phyloP scores from a whole-genome alignment of 1,140 invertebrate genomes.

The Macrosteles quadrilineatus region DNA sequence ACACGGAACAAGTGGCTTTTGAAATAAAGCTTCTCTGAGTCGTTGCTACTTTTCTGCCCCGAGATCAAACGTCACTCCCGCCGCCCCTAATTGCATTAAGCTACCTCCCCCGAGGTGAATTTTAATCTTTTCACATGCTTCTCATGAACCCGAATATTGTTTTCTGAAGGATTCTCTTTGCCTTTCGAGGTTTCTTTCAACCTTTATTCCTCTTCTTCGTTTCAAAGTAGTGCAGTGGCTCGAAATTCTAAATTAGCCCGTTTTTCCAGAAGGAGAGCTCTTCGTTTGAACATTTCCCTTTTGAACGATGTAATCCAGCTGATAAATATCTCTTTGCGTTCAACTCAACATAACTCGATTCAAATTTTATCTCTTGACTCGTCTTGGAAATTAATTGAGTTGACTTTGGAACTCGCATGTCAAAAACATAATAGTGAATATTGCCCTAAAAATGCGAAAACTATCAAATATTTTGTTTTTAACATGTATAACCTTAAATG shows the following conservation, averaged over 20 bases:
- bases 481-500: too few relatives aligned
- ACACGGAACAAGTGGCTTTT: slow-evolving; percentile 14
- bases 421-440: too few relatives aligned
- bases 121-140: slow-evolving; percentile 14
- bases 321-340: slow-evolving; percentile 11
- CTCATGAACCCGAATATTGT: slow-evolving; percentile 14
- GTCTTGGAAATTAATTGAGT: too few relatives aligned
- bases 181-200: neutral
- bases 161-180: slow-evolving; percentile 11
- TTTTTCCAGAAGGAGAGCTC: neutral
- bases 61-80: slow-evolving; percentile 5
- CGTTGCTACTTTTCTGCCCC: slow-evolving; percentile 10
- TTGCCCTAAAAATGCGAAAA: too few relatives aligned
- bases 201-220: neutral
- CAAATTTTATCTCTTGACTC: too few relatives aligned
- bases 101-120: slow-evolving; percentile 6
- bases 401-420: too few relatives aligned
- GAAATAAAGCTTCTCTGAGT: slow-evolving; percentile 4
- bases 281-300: slow-evolving; percentile 11
- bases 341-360: neutral
- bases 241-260: neutral
- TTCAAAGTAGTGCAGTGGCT: neutral
- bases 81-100: slow-evolving; percentile 11
- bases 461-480: too few relatives aligned
- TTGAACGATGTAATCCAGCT: neutral